Base-by-base conservation (phyloP, 2,888 invertebrate genomes). In the Drosophila affinis region DNA sequence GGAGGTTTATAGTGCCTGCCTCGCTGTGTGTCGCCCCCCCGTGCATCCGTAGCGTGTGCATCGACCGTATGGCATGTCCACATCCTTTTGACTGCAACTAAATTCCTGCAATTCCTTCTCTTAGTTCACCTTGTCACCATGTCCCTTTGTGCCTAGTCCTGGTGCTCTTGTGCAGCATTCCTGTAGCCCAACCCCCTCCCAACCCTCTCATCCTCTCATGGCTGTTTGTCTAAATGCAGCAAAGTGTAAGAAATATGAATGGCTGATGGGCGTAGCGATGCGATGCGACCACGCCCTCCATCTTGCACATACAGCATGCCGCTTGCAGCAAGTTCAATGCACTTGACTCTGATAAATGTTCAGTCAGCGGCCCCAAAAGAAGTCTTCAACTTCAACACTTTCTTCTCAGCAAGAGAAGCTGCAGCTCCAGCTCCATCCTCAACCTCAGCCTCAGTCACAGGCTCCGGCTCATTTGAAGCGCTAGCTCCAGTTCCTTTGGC, bases 171-270 rank as follows among this genome's bases (percentile, higher is more conserved):
- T 14, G 39, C 9, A 24, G 54, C 54, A 54, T 54, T 54, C 39
- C 46, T 51, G 44, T 34, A n/a, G 32, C 21, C 7, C 29, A 29
- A 21, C 21, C 21, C 21, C 18, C 18, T 10, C 6, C 24, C 48
- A 3, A 7, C 17, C 6, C 21, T 21, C 21, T 21, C n/a, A 18
- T 10, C 10, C 48, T 18, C 18, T 18, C 21, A 14, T 21, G 18
- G 1, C 54, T 49, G 32, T 77, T 84, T 83, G 82, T 83, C 78
- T 77, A 75, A 78, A 77, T 76, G 80, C 82, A 80, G 74, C 78
- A 65, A 77, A 77, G 86, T 85, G 86, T 72, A 85, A 82, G 46
- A 85, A 85, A 83, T 85, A 83, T 83, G 82, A 83, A 83, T 83
- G 82, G 79, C 72, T 71, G 72, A 77, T 77, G 79, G 81, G 84